Evolutionary conservation across 53 echinoderm and acorn worm genomes (phyloP).

Genomic region (Stichopus horrens): DNA sequence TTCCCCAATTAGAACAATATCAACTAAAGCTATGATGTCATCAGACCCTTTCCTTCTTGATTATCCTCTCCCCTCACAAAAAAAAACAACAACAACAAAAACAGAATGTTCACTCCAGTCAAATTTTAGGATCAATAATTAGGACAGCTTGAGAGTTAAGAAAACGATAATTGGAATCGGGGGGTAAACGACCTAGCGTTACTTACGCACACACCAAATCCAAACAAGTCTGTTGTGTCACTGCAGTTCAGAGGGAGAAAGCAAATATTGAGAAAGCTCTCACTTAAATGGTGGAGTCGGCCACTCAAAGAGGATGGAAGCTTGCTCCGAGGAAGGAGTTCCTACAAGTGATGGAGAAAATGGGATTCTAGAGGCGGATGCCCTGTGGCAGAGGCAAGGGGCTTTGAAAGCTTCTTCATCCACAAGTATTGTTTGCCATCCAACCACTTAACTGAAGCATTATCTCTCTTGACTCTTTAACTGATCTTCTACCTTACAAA

Average conservation of each 20-base stretch:
- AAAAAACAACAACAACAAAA: no score
- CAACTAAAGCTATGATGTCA: no score
- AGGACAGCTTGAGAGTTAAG: constrained; percentile 15
- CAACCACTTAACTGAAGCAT: constrained; percentile 29
- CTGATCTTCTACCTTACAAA: constrained; percentile 11
- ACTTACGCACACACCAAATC: constrained; percentile 19
- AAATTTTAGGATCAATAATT: neutral
- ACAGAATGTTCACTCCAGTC: no score
- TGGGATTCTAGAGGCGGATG: constrained; percentile 10
- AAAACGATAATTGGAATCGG: constrained; percentile 19
- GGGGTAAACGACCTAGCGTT: constrained; percentile 36
- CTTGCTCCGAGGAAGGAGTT: constrained; percentile 30
- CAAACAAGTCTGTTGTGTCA: constrained; percentile 36
- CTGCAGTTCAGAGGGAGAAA: neutral
- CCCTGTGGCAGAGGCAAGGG: constrained; percentile 21
- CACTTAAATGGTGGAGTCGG: constrained; percentile 33
- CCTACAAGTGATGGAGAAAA: constrained; percentile 31
- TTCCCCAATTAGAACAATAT: no score
- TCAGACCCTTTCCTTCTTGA: no score
- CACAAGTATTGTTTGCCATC: constrained; percentile 26
- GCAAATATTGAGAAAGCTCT: constrained; percentile 43
- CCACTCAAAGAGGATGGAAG: constrained; percentile 37
- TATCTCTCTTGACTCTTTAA: constrained; percentile 37
- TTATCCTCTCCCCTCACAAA: no score
- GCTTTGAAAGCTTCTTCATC: constrained; percentile 20